A percentile compares a stretch with the other conserved stretches of the same genome.
Conservation (phyloP, 2,113 vertebrate genomes). For the Osmerus mordax region DNA sequence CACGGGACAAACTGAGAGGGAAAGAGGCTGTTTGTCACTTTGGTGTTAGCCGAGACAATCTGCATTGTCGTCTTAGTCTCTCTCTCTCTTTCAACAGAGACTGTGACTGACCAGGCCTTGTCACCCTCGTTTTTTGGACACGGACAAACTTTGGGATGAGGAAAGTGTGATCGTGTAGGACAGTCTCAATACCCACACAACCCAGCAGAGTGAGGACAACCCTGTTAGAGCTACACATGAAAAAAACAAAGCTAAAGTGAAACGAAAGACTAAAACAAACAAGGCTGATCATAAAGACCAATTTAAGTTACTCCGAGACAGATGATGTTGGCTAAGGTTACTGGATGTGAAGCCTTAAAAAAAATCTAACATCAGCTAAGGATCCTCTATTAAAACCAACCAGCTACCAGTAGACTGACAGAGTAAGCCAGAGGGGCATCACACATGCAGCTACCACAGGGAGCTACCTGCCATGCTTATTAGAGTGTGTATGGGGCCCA, state of each 20-base stretch:
- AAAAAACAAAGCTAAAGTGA: no score
- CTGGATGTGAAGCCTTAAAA: constrained; percentile 45
- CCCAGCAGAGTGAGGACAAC: no score
- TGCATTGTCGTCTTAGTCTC: constrained; percentile 36
- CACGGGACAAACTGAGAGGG: constrained; percentile 61
- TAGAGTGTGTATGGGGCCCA: constrained; percentile 53
- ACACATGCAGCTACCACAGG: constrained; percentile 39
- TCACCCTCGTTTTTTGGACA: background rate
- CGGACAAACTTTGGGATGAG: no score
- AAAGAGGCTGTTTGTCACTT: constrained; percentile 66
- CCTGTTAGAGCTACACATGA: no score
- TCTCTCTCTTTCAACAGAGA: constrained; percentile 33
- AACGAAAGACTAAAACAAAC: no score
- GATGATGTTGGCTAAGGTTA: background rate
- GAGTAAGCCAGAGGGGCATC: constrained; percentile 33
- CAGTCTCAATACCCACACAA: no score
- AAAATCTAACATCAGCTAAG: constrained; percentile 56
- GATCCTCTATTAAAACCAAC: constrained; percentile 59
- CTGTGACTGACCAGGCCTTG: constrained; percentile 4
- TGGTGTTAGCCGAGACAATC: constrained; percentile 52
- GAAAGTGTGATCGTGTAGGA: no score
- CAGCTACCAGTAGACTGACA: constrained; percentile 55
- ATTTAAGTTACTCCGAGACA: background rate
- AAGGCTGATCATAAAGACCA: no score
- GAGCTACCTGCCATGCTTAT: constrained; percentile 66